A percentile compares a stretch with the other conserved stretches of the same genome.
Evolutionary conservation across 1,140 invertebrate genomes (phyloP).

Genomic region (Battus philenor): DNA sequence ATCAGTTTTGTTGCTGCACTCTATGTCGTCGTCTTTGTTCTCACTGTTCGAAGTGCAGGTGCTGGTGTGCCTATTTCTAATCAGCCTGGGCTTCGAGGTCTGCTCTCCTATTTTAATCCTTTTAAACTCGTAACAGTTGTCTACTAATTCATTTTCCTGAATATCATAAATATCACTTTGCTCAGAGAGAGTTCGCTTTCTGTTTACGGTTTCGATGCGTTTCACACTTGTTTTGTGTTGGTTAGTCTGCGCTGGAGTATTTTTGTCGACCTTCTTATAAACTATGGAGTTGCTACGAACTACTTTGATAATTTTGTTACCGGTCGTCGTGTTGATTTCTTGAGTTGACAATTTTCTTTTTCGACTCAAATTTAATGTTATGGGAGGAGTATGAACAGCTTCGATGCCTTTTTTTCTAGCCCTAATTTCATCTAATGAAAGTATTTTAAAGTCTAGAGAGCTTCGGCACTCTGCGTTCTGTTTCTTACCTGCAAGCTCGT

Average conservation of each 20-base stretch:
- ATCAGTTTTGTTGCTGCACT: constrained; percentile 29
- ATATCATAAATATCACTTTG: constrained; percentile 52
- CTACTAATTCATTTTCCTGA: constrained; percentile 55
- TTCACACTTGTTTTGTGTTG: constrained; percentile 38
- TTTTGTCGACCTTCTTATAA: constrained; percentile 58
- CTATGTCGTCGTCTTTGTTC: constrained; percentile 29
- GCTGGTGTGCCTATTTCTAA: constrained; percentile 45
- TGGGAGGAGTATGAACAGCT: constrained; percentile 40
- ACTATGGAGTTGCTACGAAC: constrained; percentile 66
- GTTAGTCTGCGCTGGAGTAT: constrained; percentile 24
- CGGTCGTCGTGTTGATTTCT: constrained; percentile 54
- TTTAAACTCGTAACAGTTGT: constrained; percentile 65
- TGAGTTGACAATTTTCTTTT: constrained; percentile 60
- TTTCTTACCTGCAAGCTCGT: constrained; percentile 52
- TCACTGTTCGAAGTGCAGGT: constrained; percentile 29
- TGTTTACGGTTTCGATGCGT: constrained; percentile 27
- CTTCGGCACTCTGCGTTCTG: constrained; percentile 27
- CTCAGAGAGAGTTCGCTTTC: constrained; percentile 59
- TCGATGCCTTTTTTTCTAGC: constrained; percentile 48
- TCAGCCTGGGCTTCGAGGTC: constrained; percentile 50
- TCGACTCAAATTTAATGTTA: constrained; percentile 47
- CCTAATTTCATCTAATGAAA: constrained; percentile 59
- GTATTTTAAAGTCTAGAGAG: constrained; percentile 59
- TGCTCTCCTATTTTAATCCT: constrained; percentile 52
- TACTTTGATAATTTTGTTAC: constrained; percentile 65